Evolutionary conservation across 1,140 invertebrate species (phyloP), one percentile per base, ranked within the genome.

Genomic region (Drosophila dunni): DNA sequence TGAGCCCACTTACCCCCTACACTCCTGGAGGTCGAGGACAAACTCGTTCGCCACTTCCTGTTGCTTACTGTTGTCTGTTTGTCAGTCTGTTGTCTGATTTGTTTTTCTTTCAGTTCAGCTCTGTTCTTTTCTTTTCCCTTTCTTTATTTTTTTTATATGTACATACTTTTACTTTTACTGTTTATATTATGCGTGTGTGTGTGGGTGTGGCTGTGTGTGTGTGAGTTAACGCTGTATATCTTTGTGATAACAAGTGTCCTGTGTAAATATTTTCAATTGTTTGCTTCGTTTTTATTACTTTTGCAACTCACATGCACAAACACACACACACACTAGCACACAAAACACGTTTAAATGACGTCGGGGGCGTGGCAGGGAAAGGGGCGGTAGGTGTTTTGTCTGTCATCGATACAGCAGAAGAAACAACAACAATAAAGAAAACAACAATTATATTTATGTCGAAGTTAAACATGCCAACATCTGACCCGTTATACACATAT

Each of bases 181-280:
- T 82, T 79, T 86, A 72, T 72, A 53, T 65, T 53, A n/a, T 65
- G 40, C 11, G 13, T 53, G 38, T 45, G 38, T 38, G 48, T 64
- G 40, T 45, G 15, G 34, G 7, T 17, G 44, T 46, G 24, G 10
- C 15, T 33, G 24, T 40, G 17, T 63, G 45, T 42, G 53, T 38
- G 51, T 15, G 51, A 67, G 58, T 40, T 66, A 54, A 53, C 42
- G 34, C 57, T 82, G 84, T 88, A 75, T 83, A 75, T 88, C 79
- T 79, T 88, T 88, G 79, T 69, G 83, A 88, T 88, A 88, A 88
- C 83, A 88, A 88, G 83, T 88, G 83, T 88, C 83, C 83, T 88
- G 79, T 88, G 83, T 88, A 88, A 88, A 88, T 88, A 88, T 89
- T 89, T 89, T 89, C 84, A 84, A 84, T 89, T 89, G 84, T 89